Evolutionary conservation across 1,140 invertebrate species (phyloP), one percentile per base, ranked within the genome.

Genomic region (Pristionchus pacificus): DNA sequence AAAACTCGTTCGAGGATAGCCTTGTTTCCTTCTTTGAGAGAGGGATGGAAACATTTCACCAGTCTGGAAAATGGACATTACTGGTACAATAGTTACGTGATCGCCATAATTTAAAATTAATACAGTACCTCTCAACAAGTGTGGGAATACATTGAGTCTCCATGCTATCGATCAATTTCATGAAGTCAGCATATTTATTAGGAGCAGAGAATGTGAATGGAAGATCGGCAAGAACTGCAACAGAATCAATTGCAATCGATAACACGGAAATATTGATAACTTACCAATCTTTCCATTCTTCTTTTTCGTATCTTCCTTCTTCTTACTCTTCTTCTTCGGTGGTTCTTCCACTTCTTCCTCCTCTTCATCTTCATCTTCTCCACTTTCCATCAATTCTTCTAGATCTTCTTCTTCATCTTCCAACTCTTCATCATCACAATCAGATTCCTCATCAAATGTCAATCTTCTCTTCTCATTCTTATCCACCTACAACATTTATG

Each of bases 21-120:
- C 33, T 77, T 77, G 57, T 77, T 77, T 19, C 76, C 76, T n/a
- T 72, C 74, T 69, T 77, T 76, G 2, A 77, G 65, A 59, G 75
- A 71, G 15, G 75, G 75, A 76, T 76, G 75, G 30, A 76, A 69
- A 68, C 72, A 75, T 33, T 75, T 76, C 15, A 71, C 58, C 24
- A 76, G 49, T 68, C 71, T 68, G 30, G 38, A 49, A 49, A 49
- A 49, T 49, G 38, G 6, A 10, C 19, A 19, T 10, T 49, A 49
- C 38, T 49, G n/a, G n/a, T n/a, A n/a, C n/a, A n/a, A n/a, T n/a
- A n/a, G n/a, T n/a, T n/a, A n/a, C n/a, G n/a, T n/a, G n/a, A n/a
- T n/a, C n/a, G n/a, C n/a, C n/a, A n/a, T n/a, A n/a, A n/a, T n/a
- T n/a, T n/a, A n/a, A n/a, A n/a, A n/a, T n/a, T n/a, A n/a, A n/a